Evolutionary conservation across 2,113 vertebrate species (phyloP).

Genomic region (Rattus rattus): DNA sequence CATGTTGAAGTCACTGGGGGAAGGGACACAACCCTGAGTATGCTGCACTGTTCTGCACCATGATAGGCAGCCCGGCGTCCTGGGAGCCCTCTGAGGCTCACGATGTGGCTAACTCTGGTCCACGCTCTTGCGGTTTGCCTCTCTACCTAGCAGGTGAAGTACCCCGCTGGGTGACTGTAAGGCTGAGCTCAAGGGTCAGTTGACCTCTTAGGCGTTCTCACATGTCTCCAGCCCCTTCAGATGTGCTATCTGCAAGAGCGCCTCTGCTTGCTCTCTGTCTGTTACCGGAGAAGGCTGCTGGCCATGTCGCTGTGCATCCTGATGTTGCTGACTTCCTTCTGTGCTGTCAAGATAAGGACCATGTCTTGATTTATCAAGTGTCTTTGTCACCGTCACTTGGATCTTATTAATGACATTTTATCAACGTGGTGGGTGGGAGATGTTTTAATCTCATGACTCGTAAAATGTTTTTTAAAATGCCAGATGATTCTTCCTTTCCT

Average conservation of each 20-base stretch:
- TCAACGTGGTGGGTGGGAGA: background rate
- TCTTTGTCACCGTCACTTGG: conserved; percentile 57
- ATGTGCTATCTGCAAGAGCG: conserved; percentile 60
- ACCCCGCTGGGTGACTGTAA: background rate
- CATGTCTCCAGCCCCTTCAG: background rate
- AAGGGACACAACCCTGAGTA: background rate
- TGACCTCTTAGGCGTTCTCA: conserved; percentile 24
- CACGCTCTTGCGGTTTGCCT: background rate
- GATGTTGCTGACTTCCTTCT: conserved; percentile 75
- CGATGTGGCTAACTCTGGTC: background rate
- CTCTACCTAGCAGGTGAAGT: background rate
- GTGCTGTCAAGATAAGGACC: conserved; percentile 69
- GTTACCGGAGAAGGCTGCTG: conserved; percentile 61
- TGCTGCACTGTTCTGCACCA: background rate
- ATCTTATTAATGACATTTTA: conserved; percentile 55
- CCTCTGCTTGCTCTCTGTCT: conserved; percentile 65
- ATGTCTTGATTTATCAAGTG: conserved; percentile 74
- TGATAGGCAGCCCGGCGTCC: background rate
- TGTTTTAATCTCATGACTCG: conserved; percentile 63
- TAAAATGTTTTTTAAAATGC: background rate
- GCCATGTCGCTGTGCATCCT: conserved; percentile 60
- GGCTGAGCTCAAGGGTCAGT: background rate
- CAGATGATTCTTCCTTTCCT: conserved; percentile 30
- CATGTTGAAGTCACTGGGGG: background rate
- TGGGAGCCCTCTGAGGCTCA: background rate